Conservation (phyloP, 2,888 invertebrate species). For the Parascotia fuliginaria region DNA sequence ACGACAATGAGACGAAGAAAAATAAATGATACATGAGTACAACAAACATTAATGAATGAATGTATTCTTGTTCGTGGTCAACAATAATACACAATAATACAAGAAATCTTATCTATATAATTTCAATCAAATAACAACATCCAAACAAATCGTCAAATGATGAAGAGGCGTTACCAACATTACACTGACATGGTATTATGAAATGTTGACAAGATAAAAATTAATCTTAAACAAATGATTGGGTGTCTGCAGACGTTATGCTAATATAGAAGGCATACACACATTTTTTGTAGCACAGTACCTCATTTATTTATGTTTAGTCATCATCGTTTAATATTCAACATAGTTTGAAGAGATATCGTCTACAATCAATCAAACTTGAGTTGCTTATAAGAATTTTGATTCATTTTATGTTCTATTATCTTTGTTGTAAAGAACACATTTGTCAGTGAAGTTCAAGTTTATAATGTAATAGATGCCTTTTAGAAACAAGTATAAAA, state of each 20-base stretch:
- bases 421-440: conserved; percentile 36
- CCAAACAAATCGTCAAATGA: conserved; percentile 57
- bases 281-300: conserved; percentile 58
- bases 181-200: conserved; percentile 59
- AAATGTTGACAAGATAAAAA: conserved; percentile 70
- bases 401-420: conserved; percentile 44
- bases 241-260: conserved; percentile 53
- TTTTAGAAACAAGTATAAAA: conserved; percentile 13
- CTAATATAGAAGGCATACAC: conserved; percentile 56
- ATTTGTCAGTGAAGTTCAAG: conserved; percentile 51
- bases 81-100: not conserved
- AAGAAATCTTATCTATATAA: conserved; percentile 41
- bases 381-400: conserved; percentile 37
- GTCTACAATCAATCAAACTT: conserved; percentile 73
- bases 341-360: conserved; percentile 69
- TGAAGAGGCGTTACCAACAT: conserved; percentile 72
- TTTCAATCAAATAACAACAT: conserved; percentile 52
- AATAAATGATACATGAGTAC: not conserved
- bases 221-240: conserved; percentile 68
- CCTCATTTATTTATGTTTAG: conserved; percentile 77
- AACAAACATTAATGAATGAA: not conserved
- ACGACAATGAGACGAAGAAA: not conserved
- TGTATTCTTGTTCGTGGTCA: not conserved
- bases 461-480: conserved; percentile 40
- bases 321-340: conserved; percentile 77